Evolutionary conservation across 2,888 invertebrate species (phyloP).

Genomic region (Terebella lapidaria): DNA sequence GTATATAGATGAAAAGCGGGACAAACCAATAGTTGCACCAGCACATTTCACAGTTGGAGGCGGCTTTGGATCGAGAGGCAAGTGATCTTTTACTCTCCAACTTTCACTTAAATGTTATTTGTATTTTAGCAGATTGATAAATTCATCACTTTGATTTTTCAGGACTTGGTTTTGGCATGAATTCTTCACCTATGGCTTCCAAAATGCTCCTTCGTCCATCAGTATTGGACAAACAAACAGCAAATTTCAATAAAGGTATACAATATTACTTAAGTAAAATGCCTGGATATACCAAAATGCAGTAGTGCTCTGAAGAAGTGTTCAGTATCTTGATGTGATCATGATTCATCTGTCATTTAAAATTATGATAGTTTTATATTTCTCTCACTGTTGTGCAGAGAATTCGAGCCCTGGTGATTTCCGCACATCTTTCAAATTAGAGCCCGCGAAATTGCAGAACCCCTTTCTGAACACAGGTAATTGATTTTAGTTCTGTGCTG

Average conservation of each 20-base stretch:
- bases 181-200: not conserved
- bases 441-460: slow-evolving; percentile 24
- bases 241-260: slow-evolving; percentile 4
- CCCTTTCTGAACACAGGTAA: slow-evolving; percentile 11
- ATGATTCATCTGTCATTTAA: too few species aligned
- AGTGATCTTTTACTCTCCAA: too few species aligned
- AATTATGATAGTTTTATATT: too few species aligned
- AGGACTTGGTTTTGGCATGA: not conserved
- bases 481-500: not conserved
- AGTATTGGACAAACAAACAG: slow-evolving; percentile 26
- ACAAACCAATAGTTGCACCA: not conserved
- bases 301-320: not conserved
- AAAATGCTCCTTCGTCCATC: slow-evolving; percentile 25
- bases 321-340: not conserved
- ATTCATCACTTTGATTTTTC: too few species aligned
- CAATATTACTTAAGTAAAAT: not conserved
- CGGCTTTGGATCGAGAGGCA: not conserved
- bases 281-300: not conserved
- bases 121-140: too few species aligned
- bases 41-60: not conserved
- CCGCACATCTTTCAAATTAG: slow-evolving; percentile 22
- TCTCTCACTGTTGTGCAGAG: slow-evolving; percentile 3
- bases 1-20: not conserved
- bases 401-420: not conserved
- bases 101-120: too few species aligned